Evolutionary conservation across 1,140 invertebrate species (phyloP).

Genomic region (Drosophila kanapiae): DNA sequence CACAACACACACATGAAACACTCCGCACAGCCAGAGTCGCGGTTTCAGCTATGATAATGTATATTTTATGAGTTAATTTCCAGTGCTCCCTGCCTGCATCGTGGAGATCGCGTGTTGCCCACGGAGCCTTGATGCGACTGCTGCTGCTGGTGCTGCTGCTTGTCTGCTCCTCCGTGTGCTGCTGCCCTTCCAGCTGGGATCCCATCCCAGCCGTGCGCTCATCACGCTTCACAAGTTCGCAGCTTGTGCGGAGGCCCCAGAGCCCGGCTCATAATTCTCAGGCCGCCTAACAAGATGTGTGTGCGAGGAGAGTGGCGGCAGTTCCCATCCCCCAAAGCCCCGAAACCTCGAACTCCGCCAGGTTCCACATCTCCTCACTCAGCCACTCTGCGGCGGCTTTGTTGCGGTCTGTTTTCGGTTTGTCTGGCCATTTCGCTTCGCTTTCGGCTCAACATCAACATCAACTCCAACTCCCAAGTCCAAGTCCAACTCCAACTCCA

Average conservation of each 20-base stretch:
- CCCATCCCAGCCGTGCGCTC: conserved; percentile 56
- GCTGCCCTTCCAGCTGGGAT: conserved; percentile 17
- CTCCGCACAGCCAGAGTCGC: conserved; percentile 34
- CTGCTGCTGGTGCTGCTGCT: not conserved
- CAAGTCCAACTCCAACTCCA: conserved; percentile 19
- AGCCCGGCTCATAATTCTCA: conserved; percentile 71
- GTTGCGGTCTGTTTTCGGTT: conserved; percentile 76
- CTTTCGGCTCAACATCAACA: conserved; percentile 63
- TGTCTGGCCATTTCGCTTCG: conserved; percentile 75
- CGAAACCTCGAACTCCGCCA: conserved; percentile 3
- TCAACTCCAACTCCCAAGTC: conserved; percentile 25
- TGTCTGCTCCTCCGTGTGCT: conserved; percentile 3
- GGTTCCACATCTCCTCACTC: conserved; percentile 15
- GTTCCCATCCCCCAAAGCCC: conserved; percentile 25
- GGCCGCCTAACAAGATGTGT: conserved; percentile 57
- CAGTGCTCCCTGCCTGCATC: conserved; percentile 40
- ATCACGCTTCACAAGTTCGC: conserved; percentile 83
- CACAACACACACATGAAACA: conserved; percentile 21
- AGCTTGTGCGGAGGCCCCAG: conserved; percentile 64
- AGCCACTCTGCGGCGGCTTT: conserved; percentile 66
- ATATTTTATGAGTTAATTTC: conserved; percentile 83
- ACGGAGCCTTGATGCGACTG: conserved; percentile 39
- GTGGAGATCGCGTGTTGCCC: conserved; percentile 70
- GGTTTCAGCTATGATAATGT: conserved; percentile 78
- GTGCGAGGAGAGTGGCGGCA: conserved; percentile 1